Evolutionary conservation across 2,113 vertebrate species (phyloP), one percentile per base, ranked within the genome.

Genomic region (Petrocephalus zakoni): DNA sequence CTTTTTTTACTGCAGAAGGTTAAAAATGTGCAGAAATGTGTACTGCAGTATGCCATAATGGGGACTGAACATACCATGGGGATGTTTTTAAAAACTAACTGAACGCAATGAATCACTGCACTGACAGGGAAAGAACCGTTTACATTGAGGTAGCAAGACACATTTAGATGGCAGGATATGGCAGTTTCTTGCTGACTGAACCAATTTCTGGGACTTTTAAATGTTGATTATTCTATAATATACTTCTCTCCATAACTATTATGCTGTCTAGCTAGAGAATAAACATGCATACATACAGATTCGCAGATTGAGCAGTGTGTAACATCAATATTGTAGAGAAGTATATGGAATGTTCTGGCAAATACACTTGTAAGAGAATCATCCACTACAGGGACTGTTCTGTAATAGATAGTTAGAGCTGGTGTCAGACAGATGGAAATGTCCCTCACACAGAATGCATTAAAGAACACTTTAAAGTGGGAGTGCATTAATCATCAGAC

Each of bases 381-480:
- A 56, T 86, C 29, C 84, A 42, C 6, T 86, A 34, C 25, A 21
- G 52, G 11, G 52, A 86, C 29, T 86, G 25, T 86, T 86, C 52
- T 10, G 17, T 55, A 55, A 55, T 86, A 86, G 52, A 55, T 56
- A 22, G 84, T 29, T 55, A 56, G 49, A 21, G 22, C 49, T 37
- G 11, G 84, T 56, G 84, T 34, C 84, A 55, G 84, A 86, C 84
- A 86, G 84, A 86, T 86, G 84, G 29, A 49, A 86, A 37, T 86
- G 84, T 55, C 84, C 49, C 84, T 86, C 84, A 56, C 82, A 85
- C 17, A 85, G 82, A 85, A 52, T 53, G 52, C n/a, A 56, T 55
- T 86, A 53, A 86, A 25, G 84, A 37, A 25, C n/a, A 86, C n/a
- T 86, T 86, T 55, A 34, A 53, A 86, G 52, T 55, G 49, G 52